Evolutionary conservation across 2,797 vertebrate genomes (phyloP).

Genomic region (Acipenser oxyrinchus): DNA sequence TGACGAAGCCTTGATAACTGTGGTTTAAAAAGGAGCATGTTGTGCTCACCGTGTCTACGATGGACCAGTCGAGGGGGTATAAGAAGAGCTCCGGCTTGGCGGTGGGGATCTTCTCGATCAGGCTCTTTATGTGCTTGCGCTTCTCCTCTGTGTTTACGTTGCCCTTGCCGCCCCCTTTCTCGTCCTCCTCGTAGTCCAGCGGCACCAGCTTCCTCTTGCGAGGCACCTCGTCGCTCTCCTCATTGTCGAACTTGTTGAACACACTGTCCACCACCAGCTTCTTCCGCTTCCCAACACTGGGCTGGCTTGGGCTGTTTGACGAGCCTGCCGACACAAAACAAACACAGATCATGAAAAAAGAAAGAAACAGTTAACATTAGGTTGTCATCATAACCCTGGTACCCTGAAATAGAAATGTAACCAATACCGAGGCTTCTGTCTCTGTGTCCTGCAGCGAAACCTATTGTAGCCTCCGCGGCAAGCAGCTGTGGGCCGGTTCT

Average conservation of each 20-base stretch:
- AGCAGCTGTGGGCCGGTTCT: no score
- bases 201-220: constrained; percentile 94
- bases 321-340: constrained; percentile 55
- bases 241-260: constrained; percentile 94
- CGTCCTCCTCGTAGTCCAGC: constrained; percentile 92
- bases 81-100: constrained; percentile 94
- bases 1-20: no score
- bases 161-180: constrained; percentile 84
- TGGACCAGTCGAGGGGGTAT: constrained; percentile 90
- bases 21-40: no score
- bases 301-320: constrained; percentile 86
- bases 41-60: constrained; percentile 68
- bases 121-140: constrained; percentile 94
- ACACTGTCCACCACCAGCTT: constrained; percentile 95
- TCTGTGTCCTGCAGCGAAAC: no score
- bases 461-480: no score
- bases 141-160: constrained; percentile 89
- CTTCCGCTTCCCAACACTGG: constrained; percentile 84
- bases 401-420: no score
- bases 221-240: constrained; percentile 87
- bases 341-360: not conserved
- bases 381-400: no score
- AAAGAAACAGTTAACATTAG: no score
- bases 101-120: constrained; percentile 97
- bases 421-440: no score